Evolutionary conservation across 2,888 invertebrate species (phyloP).

Genomic region (Drosophila neonasuta): DNA sequence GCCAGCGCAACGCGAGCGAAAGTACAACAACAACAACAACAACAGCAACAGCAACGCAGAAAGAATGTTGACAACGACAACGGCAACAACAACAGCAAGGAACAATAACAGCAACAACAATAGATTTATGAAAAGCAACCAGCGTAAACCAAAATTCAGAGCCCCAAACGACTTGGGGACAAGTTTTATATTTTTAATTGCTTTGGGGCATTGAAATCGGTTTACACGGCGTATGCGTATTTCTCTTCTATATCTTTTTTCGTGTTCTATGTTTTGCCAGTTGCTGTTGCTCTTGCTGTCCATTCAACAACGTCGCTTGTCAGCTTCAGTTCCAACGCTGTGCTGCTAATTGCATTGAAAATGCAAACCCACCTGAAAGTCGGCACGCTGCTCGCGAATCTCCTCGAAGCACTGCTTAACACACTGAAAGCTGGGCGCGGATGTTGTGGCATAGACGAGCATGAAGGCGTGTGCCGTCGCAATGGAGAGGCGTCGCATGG

Average conservation of each 20-base stretch:
- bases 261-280: neutral
- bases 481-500: conserved; percentile 93
- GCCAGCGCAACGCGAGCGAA: conserved; percentile 16
- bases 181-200: conserved; percentile 55
- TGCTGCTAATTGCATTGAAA: conserved; percentile 62
- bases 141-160: conserved; percentile 30
- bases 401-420: conserved; percentile 91
- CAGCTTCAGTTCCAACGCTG: neutral
- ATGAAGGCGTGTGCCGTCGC: conserved; percentile 94
- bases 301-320: conserved; percentile 2
- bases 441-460: conserved; percentile 91
- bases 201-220: conserved; percentile 50
- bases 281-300: neutral
- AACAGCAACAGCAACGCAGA: conserved; percentile 8
- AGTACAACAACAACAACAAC: conserved; percentile 12
- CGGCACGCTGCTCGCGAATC: conserved; percentile 90
- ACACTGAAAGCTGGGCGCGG: conserved; percentile 87
- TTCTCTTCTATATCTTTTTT: conserved; percentile 11
- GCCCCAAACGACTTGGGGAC: conserved; percentile 18
- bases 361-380: conserved; percentile 84
- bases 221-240: conserved; percentile 39
- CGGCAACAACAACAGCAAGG: conserved; percentile 14
- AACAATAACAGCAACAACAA: conserved; percentile 7
- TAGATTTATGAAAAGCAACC: conserved; percentile 13
- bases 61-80: conserved; percentile 14